Base-by-base conservation (phyloP, 1,140 invertebrate species). In the Sesamia nonagrioides region DNA sequence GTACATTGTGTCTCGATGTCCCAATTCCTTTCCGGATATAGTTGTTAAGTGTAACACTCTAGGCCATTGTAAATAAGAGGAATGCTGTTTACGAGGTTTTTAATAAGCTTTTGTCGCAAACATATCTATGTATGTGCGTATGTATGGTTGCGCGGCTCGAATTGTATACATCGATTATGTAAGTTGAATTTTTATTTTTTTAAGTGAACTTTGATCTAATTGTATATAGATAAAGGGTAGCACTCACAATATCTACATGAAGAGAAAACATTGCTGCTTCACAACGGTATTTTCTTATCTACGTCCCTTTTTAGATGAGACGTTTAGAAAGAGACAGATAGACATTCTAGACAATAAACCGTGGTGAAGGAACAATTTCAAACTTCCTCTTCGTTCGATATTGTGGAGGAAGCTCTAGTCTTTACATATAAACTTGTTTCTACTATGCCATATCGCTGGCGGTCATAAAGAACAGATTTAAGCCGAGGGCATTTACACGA, bases 31-130 rank as follows among this genome's bases (percentile, higher is more conserved):
- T 84, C 60, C 82, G 81, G 80, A 83, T 89, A 78, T 88, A 87
- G 81, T 81, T 77, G 56, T 73, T 83, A 83, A 86, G 79, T 80
- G 76, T 88, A 86, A 85, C 81, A 71, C 88, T 81, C 73, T 84
- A 88, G 82, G 88, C 82, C 77, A 83, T 86, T 91, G 90, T 92
- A 91, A 89, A 91, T 92, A 89, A 76, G 82, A 81, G 48, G 72
- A 58, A 81, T 82, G 78, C 85, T 91, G 35, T 76, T 88, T 87
- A 88, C 88, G 76, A 87, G 86, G 75, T 83, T 88, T 90, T 89
- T 87, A 91, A 85, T 91, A 94, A 89, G 92, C 91, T 92, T 94
- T 88, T 91, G 89, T 93, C 92, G 91, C 92, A 93, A 93, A 94
- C 92, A 94, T 94, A 94, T 94, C 91, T 91, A 84, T 89, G 81